Evolutionary conservation across 2,888 invertebrate genomes (phyloP).

Genomic region (Sycophila texana): DNA sequence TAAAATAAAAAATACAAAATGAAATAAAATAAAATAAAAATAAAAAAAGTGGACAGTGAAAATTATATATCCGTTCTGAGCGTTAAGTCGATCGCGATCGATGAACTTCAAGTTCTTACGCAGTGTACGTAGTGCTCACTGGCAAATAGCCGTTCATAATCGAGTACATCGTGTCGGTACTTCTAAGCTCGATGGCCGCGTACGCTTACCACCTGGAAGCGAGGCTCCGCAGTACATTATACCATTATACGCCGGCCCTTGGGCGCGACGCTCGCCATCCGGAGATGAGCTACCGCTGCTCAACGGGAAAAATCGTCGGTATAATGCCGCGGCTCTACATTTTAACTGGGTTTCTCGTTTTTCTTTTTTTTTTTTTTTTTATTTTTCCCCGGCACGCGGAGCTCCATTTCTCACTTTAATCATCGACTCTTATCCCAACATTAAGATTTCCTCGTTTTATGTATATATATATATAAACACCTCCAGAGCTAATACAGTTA

Average conservation of each 20-base stretch:
- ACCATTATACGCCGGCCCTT: slow-evolving; percentile 2
- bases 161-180: too few relatives aligned
- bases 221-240: too few relatives aligned
- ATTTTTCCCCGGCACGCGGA: neutral
- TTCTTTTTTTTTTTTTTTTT: neutral
- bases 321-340: neutral
- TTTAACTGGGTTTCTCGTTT: neutral
- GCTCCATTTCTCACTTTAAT: slow-evolving; percentile 39
- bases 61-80: too few relatives aligned
- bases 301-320: slow-evolving; percentile 22
- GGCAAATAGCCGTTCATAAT: too few relatives aligned
- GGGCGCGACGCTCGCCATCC: slow-evolving; percentile 9
- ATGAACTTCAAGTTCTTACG: neutral
- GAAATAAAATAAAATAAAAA: too few relatives aligned
- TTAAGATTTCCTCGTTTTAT: slow-evolving; percentile 31
- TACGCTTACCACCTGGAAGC: too few relatives aligned
- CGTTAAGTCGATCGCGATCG: neutral
- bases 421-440: slow-evolving; percentile 16
- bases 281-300: slow-evolving; percentile 26
- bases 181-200: too few relatives aligned
- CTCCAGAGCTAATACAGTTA: slow-evolving; percentile 14
- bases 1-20: too few relatives aligned
- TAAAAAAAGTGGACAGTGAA: too few relatives aligned
- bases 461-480: neutral
- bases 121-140: neutral